phyloP scores from a whole-genome alignment of 2,888 invertebrate genomes.

The Agriotes lineatus region DNA sequence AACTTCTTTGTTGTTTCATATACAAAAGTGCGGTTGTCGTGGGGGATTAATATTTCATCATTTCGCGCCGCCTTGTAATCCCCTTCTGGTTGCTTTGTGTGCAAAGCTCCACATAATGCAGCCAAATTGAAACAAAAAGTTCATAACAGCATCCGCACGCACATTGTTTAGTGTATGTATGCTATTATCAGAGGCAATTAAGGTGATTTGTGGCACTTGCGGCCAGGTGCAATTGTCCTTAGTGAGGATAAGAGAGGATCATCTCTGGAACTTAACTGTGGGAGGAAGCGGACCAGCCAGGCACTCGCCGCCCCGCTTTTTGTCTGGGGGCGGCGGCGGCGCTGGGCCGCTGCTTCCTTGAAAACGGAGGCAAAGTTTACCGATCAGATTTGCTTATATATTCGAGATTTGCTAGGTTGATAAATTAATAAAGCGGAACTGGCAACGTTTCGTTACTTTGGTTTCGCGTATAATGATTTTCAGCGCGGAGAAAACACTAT shows the following conservation, averaged over 20 bases:
- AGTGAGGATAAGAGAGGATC: constrained; percentile 52
- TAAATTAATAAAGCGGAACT: constrained; percentile 51
- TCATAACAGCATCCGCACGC: constrained; percentile 20
- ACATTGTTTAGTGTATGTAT: constrained; percentile 45
- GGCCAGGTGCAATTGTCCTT: constrained; percentile 60
- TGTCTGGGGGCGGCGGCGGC: constrained; percentile 10
- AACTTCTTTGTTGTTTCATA: constrained; percentile 38
- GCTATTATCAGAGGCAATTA: constrained; percentile 59
- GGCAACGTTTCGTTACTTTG: constrained; percentile 32
- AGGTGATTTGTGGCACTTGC: constrained; percentile 59
- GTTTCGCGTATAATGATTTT: constrained; percentile 29
- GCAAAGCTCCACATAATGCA: constrained; percentile 18
- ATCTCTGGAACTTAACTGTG: constrained; percentile 47
- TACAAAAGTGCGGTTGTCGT: constrained; percentile 35
- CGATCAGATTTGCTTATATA: constrained; percentile 52
- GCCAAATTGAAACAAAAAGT: constrained; percentile 35
- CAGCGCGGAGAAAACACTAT: neutral
- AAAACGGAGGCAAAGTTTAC: constrained; percentile 50
- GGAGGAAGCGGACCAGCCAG: constrained; percentile 44
- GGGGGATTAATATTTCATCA: constrained; percentile 38
- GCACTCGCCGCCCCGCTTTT: constrained; percentile 21
- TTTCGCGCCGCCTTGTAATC: constrained; percentile 32
- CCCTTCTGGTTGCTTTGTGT: constrained; percentile 29
- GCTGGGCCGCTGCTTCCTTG: constrained; percentile 43
- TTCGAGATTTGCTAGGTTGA: constrained; percentile 48